Evolutionary conservation across 2,888 invertebrate species (phyloP), one percentile per base, ranked within the genome.

Genomic region (Zootermopsis nevadensis): DNA sequence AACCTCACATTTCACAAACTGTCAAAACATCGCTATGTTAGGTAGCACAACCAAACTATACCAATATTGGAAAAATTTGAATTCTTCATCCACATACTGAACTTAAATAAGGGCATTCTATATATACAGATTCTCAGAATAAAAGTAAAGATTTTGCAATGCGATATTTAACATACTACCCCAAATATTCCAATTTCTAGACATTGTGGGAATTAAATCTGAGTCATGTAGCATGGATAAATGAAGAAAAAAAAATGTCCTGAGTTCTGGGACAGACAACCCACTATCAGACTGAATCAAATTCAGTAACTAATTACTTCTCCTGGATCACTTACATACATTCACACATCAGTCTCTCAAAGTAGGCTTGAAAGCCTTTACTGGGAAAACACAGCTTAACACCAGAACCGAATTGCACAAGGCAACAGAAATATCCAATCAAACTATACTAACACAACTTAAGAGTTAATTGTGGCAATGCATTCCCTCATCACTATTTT

Each of bases 351-450:
- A 69, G 69, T 69, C 69, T 69, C 69, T 22, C 4, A 8, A 60
- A 27, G 27, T 31, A 33, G 69, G 69, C 69, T 69, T 33, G 24
- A 33, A 33, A 69, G 69, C 69, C 69, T 33, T 69, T 69, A 33
- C 22, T 30, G 69, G 69, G 19, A 33, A 33, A 69, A 33, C 15
- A 69, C 15, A 69, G 33, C 69, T 19, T 69, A 33, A 69, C 33
- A 69, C 69, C 69, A 69, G 69, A 69, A 69, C 12, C 33, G 30
- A 33, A 69, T 33, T 33, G 33, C 22, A 69, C 69, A 69, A 69
- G 69, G 69, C 12, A 33, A 69, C 24, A 69, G 69, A 69, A 69
- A 69, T 33, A 69, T 69, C 69, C 69, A 69, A 69, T 69, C 7
- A 60, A 33, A 69, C 69, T 30, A 69, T 69, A 69, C 2, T 69